These are phyloP conservation scores for Leptothorax acervorum DNA, from an alignment of 2,888 invertebrate genomes.

Conservation along the genomic window DNA sequence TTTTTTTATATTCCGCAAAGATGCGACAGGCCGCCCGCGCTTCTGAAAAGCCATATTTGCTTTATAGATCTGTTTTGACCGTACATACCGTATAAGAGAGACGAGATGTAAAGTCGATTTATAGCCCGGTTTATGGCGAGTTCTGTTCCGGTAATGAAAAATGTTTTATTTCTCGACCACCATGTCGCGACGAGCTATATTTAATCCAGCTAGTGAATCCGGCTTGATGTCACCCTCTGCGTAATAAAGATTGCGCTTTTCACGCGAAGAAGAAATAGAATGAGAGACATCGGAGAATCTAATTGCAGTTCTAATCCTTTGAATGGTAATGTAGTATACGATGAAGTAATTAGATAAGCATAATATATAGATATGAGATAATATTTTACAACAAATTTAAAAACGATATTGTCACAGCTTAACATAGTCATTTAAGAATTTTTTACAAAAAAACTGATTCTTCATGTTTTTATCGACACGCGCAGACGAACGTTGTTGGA, in stretches of 20 bases:
- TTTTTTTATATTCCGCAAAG: background rate
- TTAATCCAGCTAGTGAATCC: background rate
- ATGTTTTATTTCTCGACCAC: background rate
- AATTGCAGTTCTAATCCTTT: conserved; percentile 11
- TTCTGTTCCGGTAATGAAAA: background rate
- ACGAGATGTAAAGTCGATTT: conserved; percentile 2
- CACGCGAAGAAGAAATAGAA: background rate
- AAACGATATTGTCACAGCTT: background rate
- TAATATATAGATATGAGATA: background rate
- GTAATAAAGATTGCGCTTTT: conserved; percentile 7
- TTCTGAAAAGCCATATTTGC: background rate
- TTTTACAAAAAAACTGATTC: background rate
- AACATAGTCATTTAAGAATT: background rate
- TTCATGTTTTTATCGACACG: background rate
- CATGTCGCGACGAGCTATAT: background rate
- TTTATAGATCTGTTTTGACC: conserved; percentile 9
- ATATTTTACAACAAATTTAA: background rate
- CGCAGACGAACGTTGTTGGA: background rate
- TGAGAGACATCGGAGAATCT: background rate
- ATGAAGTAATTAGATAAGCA: conserved; percentile 9
- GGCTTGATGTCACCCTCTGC: background rate
- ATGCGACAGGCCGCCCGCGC: background rate
- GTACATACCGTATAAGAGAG: background rate
- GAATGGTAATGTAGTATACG: background rate
- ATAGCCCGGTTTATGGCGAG: background rate